These are phyloP conservation scores for Formica selysi DNA, from an alignment of 1,140 invertebrate species.

Conservation along the genomic window DNA sequence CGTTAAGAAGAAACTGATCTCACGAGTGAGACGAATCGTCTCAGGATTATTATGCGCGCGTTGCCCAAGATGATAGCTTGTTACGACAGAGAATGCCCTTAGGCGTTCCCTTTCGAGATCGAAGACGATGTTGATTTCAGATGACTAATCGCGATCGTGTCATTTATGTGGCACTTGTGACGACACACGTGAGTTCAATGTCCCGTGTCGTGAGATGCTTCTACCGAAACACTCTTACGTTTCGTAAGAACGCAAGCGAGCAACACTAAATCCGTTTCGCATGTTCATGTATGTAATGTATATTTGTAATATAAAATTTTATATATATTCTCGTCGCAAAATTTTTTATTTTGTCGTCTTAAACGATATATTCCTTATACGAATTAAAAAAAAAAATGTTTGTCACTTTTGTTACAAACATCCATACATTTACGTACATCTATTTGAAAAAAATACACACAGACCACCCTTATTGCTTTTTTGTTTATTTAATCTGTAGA, in stretches of 20 bases:
- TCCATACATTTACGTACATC: background rate
- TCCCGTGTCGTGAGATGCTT: constrained; percentile 45
- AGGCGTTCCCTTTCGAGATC: constrained; percentile 54
- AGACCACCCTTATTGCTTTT: background rate
- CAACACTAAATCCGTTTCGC: background rate
- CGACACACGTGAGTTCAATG: constrained; percentile 60
- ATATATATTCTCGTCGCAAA: background rate
- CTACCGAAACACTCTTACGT: constrained; percentile 3
- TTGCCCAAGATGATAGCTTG: constrained; percentile 23
- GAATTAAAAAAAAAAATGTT: background rate
- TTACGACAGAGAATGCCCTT: constrained; percentile 45
- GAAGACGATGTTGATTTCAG: constrained; percentile 57
- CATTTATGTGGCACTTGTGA: constrained; percentile 36
- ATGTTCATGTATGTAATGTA: too few species aligned
- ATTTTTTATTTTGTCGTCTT: background rate
- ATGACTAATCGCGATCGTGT: constrained; percentile 68
- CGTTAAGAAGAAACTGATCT: background rate
- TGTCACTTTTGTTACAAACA: background rate
- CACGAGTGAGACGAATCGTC: background rate
- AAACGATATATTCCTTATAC: background rate
- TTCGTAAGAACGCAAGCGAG: constrained; percentile 8
- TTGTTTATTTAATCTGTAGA: background rate
- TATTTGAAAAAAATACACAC: background rate
- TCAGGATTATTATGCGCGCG: constrained; percentile 20
- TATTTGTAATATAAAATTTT: constrained; percentile 1